Evolutionary conservation across 2,113 vertebrate species (phyloP).

Genomic region (Lepus timidus): DNA sequence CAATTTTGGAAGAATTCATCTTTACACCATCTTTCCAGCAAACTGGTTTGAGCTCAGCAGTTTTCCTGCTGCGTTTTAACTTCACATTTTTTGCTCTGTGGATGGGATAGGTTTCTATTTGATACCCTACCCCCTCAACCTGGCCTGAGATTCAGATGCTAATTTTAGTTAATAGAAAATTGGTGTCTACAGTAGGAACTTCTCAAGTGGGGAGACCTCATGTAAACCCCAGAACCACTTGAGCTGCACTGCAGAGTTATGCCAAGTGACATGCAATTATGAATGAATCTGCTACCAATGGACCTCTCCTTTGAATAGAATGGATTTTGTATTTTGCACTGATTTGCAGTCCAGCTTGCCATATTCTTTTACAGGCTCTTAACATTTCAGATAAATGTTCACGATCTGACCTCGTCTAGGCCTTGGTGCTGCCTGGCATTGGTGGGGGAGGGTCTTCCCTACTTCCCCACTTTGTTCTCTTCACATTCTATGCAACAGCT

Average conservation of each 20-base stretch:
- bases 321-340: background rate
- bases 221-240: background rate
- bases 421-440: background rate
- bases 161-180: background rate
- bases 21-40: background rate
- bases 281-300: background rate
- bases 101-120: conserved; percentile 45
- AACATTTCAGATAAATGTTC: background rate
- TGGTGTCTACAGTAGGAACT: background rate
- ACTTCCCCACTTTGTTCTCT: background rate
- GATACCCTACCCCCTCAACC: background rate
- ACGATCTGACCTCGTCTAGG: background rate
- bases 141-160: background rate
- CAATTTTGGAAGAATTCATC: conserved; percentile 46
- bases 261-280: background rate
- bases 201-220: background rate
- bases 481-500: background rate
- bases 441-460: background rate
- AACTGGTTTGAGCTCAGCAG: background rate
- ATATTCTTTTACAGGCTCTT: background rate
- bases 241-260: background rate
- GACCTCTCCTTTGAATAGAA: background rate
- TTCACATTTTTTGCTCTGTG: conserved; percentile 49
- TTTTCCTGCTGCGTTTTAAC: conserved; percentile 50
- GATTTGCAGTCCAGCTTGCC: background rate